These are phyloP conservation scores for Peromyscus aztecus DNA, from an alignment of 2,797 vertebrate genomes.

Conservation along the genomic window DNA sequence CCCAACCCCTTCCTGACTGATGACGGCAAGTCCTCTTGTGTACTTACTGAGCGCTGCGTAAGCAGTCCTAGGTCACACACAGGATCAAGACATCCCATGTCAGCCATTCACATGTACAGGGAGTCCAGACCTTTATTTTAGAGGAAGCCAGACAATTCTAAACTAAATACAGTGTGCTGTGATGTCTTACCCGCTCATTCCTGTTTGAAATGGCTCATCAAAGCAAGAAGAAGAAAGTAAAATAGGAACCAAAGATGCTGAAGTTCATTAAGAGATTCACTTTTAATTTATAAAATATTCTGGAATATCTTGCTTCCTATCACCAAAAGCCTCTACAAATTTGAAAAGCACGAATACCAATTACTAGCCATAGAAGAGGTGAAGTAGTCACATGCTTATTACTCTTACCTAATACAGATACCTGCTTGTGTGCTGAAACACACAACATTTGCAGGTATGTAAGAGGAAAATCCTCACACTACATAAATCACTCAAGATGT, in stretches of 20 bases:
- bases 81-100: background rate
- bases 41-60: background rate
- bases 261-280: constrained; percentile 68
- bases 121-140: constrained; percentile 24
- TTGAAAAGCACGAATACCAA: constrained; percentile 79
- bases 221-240: constrained; percentile 67
- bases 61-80: background rate
- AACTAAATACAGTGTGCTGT: constrained; percentile 79
- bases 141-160: constrained; percentile 60
- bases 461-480: constrained; percentile 34
- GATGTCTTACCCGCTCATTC: constrained; percentile 74
- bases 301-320: constrained; percentile 77
- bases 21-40: background rate
- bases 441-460: background rate
- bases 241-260: constrained; percentile 65
- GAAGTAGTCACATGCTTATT: constrained; percentile 58
- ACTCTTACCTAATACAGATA: constrained; percentile 81
- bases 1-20: background rate
- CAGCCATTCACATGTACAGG: background rate
- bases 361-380: constrained; percentile 72
- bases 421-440: background rate
- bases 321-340: constrained; percentile 67
- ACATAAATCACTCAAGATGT: background rate
- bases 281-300: constrained; percentile 81
- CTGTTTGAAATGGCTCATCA: constrained; percentile 70